Conservation (phyloP, 2,113 vertebrate species). For the Petroica traversi region DNA sequence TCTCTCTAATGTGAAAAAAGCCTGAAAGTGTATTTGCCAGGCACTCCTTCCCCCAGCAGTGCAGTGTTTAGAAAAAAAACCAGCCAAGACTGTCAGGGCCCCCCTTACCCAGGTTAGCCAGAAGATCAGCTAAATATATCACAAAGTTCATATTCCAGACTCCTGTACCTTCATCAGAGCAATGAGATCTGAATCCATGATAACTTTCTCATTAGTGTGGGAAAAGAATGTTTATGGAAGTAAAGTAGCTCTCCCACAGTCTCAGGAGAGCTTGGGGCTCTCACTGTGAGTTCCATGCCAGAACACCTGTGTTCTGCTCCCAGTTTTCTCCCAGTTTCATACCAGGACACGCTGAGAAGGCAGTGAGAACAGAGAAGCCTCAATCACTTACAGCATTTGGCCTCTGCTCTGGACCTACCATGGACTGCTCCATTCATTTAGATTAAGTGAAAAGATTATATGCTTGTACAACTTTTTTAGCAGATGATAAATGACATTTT, state of each 20-base stretch:
- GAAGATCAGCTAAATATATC: neutral
- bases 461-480: neutral
- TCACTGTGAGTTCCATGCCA: neutral
- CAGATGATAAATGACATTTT: neutral
- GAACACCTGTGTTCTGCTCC: neutral
- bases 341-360: neutral
- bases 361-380: neutral
- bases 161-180: neutral
- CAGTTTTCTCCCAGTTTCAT: neutral
- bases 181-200: neutral
- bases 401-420: neutral
- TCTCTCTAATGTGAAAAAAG: neutral
- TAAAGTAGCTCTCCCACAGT: neutral
- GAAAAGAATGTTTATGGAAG: neutral
- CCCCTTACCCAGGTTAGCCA: neutral
- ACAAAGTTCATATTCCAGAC: neutral
- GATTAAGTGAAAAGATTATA: neutral
- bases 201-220: neutral
- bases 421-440: neutral
- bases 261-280: neutral
- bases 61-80: neutral
- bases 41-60: neutral
- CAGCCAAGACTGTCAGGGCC: neutral
- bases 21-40: neutral
- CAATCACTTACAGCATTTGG: neutral